A percentile compares a stretch with the other conserved stretches of the same genome.
These are phyloP conservation scores for Zophobas atratus DNA, from an alignment of 1,140 invertebrate species.

Conservation along the genomic window DNA sequence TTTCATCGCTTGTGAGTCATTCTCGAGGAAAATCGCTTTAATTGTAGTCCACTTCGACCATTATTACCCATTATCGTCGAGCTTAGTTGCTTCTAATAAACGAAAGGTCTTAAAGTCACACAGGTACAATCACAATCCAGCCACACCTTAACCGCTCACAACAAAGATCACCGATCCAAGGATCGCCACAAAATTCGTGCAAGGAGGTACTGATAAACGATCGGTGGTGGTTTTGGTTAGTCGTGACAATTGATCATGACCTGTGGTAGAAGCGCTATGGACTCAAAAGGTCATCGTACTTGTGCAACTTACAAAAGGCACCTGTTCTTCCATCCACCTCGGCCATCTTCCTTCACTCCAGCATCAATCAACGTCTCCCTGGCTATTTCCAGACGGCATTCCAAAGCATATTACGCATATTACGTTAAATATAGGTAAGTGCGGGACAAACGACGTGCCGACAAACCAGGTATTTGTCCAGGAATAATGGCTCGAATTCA, in stretches of 20 bases:
- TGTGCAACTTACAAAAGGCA: constrained; percentile 30
- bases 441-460: constrained; percentile 11
- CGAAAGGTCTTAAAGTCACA: not conserved
- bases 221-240: not conserved
- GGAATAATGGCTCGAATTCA: not conserved
- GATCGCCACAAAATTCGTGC: not conserved
- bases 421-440: constrained; percentile 47
- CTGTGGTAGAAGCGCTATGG: not conserved
- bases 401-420: constrained; percentile 45
- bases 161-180: not conserved
- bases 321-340: constrained; percentile 36
- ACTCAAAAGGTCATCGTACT: constrained; percentile 17
- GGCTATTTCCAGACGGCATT: constrained; percentile 44
- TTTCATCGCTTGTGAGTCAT: not conserved
- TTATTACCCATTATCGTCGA: not conserved
- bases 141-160: not conserved
- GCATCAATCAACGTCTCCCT: constrained; percentile 36
- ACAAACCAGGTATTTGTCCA: constrained; percentile 1
- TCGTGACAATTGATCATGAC: constrained; percentile 11
- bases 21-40: constrained; percentile 8
- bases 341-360: constrained; percentile 27
- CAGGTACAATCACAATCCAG: not conserved
- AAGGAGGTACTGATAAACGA: not conserved
- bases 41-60: not conserved
- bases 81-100: not conserved